Evolutionary conservation across 2,797 vertebrate genomes (phyloP), one percentile per base, ranked within the genome.

Genomic region (Ammospiza maritima): DNA sequence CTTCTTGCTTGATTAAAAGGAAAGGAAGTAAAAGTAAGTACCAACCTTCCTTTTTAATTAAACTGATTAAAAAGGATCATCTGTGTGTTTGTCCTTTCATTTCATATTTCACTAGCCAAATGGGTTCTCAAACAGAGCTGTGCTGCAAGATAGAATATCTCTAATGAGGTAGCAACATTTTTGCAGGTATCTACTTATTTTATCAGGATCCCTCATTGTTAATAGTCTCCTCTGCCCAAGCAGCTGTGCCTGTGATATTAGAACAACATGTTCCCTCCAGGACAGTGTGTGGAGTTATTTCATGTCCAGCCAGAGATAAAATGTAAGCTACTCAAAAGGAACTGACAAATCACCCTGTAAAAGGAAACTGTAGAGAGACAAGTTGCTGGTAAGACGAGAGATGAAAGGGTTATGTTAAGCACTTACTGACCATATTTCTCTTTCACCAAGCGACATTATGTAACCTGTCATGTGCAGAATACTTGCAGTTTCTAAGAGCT

Each of bases 211-310:
- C 45, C 64, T 97, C 78, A 90, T 96, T 97, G 97, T 94, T 94
- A 97, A 96, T 88, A 96, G 86, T 78, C 91, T 96, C 92, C 75
- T 96, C 91, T 94, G 92, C 96, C 89, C 81, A 88, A 90, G 66
- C 77, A 96, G 87, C 96, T 97, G 85, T 92, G 92, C 83, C 95
- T 95, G 16, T 96, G 85, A 87, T 58, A 89, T 76, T 83, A 97
- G 97, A 98, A 98, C 97, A 97, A 95, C 92, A 89, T 97, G 96
- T 98, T 98, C 96, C 57, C 78, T 95, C 70, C 88, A 96, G 95
- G 85, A 96, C 91, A 95, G 84, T 85, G 6, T 94, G 88, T 71
- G 65, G 86, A 96, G 85, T 96, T 95, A 96, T 95, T 97, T 97
- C 85, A 97, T 97, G 95, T 93, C 86, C 88, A 96, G 74, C 82